Evolutionary conservation across 2,888 invertebrate genomes (phyloP).

Genomic region (Zygaena filipendulae): DNA sequence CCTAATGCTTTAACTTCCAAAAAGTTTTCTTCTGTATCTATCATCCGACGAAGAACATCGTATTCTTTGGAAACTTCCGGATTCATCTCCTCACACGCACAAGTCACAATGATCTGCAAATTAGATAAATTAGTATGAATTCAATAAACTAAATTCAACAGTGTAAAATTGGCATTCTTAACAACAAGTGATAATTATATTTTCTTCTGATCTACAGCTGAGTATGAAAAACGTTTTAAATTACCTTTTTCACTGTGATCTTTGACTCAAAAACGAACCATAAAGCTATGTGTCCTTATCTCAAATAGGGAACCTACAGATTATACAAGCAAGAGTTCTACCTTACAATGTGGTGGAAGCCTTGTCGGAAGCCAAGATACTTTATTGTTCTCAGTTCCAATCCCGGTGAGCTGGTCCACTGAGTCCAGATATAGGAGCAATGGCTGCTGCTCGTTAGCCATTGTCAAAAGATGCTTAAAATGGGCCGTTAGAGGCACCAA

Average conservation of each 20-base stretch:
- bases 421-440: constrained; percentile 94
- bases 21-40: constrained; percentile 89
- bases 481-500: constrained; percentile 95
- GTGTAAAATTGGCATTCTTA: too few species aligned
- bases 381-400: constrained; percentile 92
- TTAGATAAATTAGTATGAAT: too few species aligned
- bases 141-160: too few species aligned
- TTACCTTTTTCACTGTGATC: too few species aligned
- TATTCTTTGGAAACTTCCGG: constrained; percentile 90
- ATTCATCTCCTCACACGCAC: constrained; percentile 88
- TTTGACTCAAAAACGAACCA: too few species aligned
- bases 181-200: too few species aligned
- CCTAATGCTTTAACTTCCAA: constrained; percentile 91
- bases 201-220: too few species aligned
- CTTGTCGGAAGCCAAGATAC: constrained; percentile 96
- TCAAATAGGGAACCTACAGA: too few species aligned
- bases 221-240: too few species aligned
- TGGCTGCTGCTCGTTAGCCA: constrained; percentile 85
- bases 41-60: constrained; percentile 85
- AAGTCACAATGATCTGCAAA: constrained; percentile 86
- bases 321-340: too few species aligned
- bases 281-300: too few species aligned
- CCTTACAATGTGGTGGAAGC: constrained; percentile 89
- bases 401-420: constrained; percentile 94
- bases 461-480: constrained; percentile 91